phyloP scores from a whole-genome alignment of 2,888 invertebrate genomes.

The Drosophila nigricruria region DNA sequence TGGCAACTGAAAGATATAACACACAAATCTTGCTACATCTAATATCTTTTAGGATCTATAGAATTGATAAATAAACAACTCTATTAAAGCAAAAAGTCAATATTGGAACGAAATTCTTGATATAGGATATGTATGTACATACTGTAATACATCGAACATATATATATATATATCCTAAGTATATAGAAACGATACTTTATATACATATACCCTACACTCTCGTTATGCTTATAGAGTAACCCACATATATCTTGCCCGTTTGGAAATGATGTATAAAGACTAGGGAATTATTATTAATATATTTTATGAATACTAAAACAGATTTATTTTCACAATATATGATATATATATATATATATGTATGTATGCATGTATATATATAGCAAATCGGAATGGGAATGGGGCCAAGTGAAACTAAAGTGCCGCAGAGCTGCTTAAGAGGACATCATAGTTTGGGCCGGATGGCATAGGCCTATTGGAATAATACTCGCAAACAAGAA shows the following conservation, averaged over 20 bases:
- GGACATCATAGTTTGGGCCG: background rate
- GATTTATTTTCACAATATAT: constrained; percentile 54
- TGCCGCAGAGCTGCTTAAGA: background rate
- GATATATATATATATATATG: constrained; percentile 24
- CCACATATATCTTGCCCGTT: too few relatives aligned
- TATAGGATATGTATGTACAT: too few relatives aligned
- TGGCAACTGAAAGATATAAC: background rate
- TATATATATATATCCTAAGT: background rate
- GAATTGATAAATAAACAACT: too few relatives aligned
- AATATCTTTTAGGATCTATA: background rate
- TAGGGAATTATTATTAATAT: background rate
- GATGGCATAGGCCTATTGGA: constrained; percentile 31
- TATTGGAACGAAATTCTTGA: too few relatives aligned
- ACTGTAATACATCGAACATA: too few relatives aligned
- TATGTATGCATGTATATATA: background rate
- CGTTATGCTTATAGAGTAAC: too few relatives aligned
- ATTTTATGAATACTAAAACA: constrained; percentile 28
- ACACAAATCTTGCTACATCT: background rate
- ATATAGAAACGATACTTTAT: background rate
- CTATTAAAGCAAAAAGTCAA: too few relatives aligned
- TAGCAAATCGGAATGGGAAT: constrained; percentile 44
- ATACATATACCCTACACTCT: background rate
- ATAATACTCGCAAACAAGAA: constrained; percentile 58
- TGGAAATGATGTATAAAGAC: background rate
- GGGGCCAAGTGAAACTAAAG: constrained; percentile 4